Percentiles rank a stretch among this genome's conserved stretches.
These are phyloP conservation scores for Rhamnusium bicolor DNA, from an alignment of 2,888 invertebrate genomes.

Conservation along the genomic window DNA sequence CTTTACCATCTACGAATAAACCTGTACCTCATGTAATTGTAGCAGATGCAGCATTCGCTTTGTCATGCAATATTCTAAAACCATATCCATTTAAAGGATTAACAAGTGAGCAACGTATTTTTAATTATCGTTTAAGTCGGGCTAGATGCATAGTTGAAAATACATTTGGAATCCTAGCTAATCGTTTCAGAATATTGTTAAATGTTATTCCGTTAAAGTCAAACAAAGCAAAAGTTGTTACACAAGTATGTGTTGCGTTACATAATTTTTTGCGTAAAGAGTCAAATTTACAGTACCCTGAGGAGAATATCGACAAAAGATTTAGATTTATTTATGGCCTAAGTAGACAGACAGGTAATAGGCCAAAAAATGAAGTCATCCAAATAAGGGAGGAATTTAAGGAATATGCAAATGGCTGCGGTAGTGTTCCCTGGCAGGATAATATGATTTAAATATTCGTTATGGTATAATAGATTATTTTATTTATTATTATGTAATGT, in stretches of 20 bases:
- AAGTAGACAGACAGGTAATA: constrained; percentile 30
- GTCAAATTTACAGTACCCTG: constrained; percentile 2
- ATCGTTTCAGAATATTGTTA: constrained; percentile 45
- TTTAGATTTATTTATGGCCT: constrained; percentile 34
- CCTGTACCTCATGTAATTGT: constrained; percentile 55
- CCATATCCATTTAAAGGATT: constrained; percentile 52
- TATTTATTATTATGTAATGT: too few relatives aligned
- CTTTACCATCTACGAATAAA: constrained; percentile 48
- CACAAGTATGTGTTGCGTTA: constrained; percentile 37
- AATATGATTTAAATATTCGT: constrained; percentile 9
- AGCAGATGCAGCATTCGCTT: constrained; percentile 59
- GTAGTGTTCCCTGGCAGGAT: constrained; percentile 38
- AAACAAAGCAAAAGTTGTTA: constrained; percentile 39
- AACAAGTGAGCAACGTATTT: constrained; percentile 39
- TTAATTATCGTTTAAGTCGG: constrained; percentile 43
- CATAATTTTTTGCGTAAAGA: constrained; percentile 33
- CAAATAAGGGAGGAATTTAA: constrained; percentile 37
- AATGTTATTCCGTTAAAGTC: constrained; percentile 41
- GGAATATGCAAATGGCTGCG: constrained; percentile 29
- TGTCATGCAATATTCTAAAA: constrained; percentile 54
- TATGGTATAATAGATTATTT: background rate
- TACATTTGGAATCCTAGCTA: constrained; percentile 46
- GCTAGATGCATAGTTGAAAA: constrained; percentile 45
- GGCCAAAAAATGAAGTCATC: constrained; percentile 31
- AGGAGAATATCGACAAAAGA: constrained; percentile 20